phyloP scores from a whole-genome alignment of 2,888 invertebrate species.

The Nebria salina region DNA sequence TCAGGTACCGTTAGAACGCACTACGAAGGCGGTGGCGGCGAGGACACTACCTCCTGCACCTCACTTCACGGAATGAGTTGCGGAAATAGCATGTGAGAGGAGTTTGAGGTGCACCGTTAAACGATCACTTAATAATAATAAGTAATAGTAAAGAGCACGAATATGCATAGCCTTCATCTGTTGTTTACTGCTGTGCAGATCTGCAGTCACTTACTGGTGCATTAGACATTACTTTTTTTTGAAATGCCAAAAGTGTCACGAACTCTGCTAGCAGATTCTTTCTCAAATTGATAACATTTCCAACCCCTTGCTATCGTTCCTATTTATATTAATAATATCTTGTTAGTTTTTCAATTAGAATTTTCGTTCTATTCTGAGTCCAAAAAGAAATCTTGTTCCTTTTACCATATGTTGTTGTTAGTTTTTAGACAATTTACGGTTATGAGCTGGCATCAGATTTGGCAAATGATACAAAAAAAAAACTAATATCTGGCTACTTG shows the following conservation, averaged over 20 bases:
- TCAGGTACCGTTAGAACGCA: conserved; percentile 11
- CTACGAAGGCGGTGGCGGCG: not conserved
- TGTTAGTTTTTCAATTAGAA: not conserved
- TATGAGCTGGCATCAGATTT: not conserved
- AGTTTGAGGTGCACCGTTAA: not conserved
- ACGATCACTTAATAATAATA: conserved; percentile 1
- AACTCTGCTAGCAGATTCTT: too few relatives aligned
- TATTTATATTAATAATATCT: too few relatives aligned
- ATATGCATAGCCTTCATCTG: not conserved
- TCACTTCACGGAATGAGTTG: not conserved
- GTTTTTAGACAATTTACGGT: not conserved
- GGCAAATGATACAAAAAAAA: not conserved
- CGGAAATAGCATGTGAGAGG: not conserved
- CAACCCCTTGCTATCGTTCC: too few relatives aligned
- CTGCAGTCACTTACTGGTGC: conserved; percentile 6
- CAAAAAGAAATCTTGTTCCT: not conserved
- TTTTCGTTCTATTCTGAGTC: not conserved
- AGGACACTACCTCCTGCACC: not conserved
- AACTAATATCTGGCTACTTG: not conserved
- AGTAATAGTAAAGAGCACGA: not conserved
- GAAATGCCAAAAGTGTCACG: too few relatives aligned
- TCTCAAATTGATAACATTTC: too few relatives aligned
- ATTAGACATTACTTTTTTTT: too few relatives aligned
- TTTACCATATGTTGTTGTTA: not conserved
- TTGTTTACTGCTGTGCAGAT: conserved; percentile 3